A percentile compares a stretch with the other conserved stretches of the same genome.
These are phyloP conservation scores for Otolemur garnettii DNA, from an alignment of 2,113 vertebrate species.

Conservation along the genomic window DNA sequence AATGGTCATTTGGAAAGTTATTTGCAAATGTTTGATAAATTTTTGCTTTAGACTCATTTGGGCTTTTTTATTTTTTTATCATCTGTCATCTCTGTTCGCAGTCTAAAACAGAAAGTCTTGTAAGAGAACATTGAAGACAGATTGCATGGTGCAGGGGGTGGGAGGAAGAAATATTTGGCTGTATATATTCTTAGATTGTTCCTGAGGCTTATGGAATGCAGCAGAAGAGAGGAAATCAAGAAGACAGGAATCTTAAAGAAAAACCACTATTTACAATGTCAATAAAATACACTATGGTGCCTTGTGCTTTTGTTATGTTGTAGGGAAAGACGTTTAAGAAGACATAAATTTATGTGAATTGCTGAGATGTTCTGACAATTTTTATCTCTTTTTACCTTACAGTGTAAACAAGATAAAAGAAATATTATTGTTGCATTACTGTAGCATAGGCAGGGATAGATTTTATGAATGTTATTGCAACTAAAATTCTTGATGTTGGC, in stretches of 20 bases:
- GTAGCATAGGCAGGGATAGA: neutral
- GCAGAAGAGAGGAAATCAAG: slow-evolving; percentile 3
- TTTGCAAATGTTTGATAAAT: neutral
- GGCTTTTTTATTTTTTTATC: neutral
- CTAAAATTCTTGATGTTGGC: neutral
- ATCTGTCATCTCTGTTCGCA: slow-evolving; percentile 11
- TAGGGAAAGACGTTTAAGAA: slow-evolving; percentile 70
- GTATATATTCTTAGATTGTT: slow-evolving; percentile 2
- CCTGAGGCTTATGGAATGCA: neutral
- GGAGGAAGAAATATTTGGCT: slow-evolving; percentile 23
- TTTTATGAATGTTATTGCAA: slow-evolving; percentile 23
- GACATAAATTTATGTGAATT: slow-evolving; percentile 69
- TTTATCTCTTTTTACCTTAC: slow-evolving; percentile 69
- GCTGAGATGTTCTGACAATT: slow-evolving; percentile 54
- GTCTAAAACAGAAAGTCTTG: neutral
- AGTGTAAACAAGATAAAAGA: slow-evolving; percentile 56
- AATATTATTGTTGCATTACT: slow-evolving; percentile 16
- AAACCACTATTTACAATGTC: slow-evolving; percentile 57
- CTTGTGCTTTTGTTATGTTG: slow-evolving; percentile 39
- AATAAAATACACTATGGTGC: slow-evolving; percentile 44
- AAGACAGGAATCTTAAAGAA: slow-evolving; percentile 25
- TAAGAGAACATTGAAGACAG: neutral
- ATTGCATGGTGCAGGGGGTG: neutral
- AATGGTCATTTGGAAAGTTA: neutral
- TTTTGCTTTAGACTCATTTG: neutral